Base-by-base conservation (phyloP, 1,140 invertebrate genomes). In the Odontomachus brunneus region DNA sequence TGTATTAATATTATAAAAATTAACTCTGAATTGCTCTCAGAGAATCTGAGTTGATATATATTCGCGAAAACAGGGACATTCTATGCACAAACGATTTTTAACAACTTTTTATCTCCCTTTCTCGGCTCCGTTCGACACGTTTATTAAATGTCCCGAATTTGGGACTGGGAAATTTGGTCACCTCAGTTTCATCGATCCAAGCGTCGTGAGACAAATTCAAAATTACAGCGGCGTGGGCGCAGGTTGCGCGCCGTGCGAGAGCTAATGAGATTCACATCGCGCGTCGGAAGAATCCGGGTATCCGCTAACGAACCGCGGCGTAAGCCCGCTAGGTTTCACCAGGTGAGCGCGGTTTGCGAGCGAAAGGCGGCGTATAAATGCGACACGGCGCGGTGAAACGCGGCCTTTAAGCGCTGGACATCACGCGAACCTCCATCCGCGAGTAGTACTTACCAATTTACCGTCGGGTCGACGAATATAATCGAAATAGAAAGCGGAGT, bases 341-440 rank as follows among this genome's bases (percentile, higher is more conserved):
- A 0, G 11, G 5, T 48, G 44, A 63, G 0, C 14, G 26, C 29
- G n/a, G 38, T 44, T 44, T 14, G 3, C 33, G 17, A 49, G 55
- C 14, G 57, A 75, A 29, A 65, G n/a, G 44, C 24, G 22, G 1
- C 12, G 5, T 59, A 3, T 33, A 75, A 75, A 74, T 26, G 26
- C 14, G 3, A 19, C 44, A 59, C 15, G 29, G 24, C 38, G 22
- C 22, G 33, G 60, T 59, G 15, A 63, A 63, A 33, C n/a, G 38
- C 3, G 38, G 48, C n/a, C 15, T 66, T 19, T 76, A 5, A n/a
- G 1, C 38, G 38, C 38, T 7, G 9, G 38, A 11, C 38, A 7
- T 44, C 9, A 11, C 38, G 38, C 38, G 38, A 44, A 11, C 3
- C 38, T 44, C 38, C 3, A 44, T 44, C 0, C 38, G 38, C 9